These are phyloP conservation scores for Stichopus chloronotus DNA, from an alignment of 35 echinoderm and acorn worm species.

Conservation along the genomic window DNA sequence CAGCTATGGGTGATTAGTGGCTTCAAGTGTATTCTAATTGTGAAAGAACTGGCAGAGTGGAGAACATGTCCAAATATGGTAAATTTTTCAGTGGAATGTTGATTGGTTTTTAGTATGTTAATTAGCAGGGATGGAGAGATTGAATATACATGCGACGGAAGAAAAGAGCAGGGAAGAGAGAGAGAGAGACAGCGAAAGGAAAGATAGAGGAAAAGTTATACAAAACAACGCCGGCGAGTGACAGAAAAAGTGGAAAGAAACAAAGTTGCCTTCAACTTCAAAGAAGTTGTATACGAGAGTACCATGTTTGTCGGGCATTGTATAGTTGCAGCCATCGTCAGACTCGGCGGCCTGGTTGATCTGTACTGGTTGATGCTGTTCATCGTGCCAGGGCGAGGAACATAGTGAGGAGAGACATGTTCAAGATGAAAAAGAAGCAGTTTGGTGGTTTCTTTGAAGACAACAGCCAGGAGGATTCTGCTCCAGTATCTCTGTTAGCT, in stretches of 20 bases:
- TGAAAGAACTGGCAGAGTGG: neutral
- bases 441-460: neutral
- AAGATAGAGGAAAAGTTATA: neutral
- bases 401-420: neutral
- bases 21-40: neutral
- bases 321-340: conserved; percentile 54
- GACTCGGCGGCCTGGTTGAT: conserved; percentile 34
- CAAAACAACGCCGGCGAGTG: neutral
- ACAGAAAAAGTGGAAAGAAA: neutral
- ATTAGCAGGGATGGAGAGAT: conserved; percentile 8
- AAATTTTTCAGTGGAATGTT: neutral
- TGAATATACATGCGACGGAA: neutral
- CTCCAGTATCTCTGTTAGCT: neutral
- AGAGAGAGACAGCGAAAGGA: neutral
- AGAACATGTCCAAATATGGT: neutral
- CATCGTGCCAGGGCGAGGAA: neutral
- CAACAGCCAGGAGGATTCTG: conserved; percentile 22
- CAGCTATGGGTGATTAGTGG: too few relatives aligned
- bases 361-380: conserved; percentile 47
- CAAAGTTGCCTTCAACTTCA: neutral
- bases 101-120: neutral
- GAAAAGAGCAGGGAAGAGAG: neutral
- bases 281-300: neutral
- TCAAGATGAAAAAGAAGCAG: neutral
- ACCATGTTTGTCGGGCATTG: neutral